These are phyloP conservation scores for Galago senegalensis DNA, from an alignment of 2,797 vertebrate genomes.

Conservation along the genomic window DNA sequence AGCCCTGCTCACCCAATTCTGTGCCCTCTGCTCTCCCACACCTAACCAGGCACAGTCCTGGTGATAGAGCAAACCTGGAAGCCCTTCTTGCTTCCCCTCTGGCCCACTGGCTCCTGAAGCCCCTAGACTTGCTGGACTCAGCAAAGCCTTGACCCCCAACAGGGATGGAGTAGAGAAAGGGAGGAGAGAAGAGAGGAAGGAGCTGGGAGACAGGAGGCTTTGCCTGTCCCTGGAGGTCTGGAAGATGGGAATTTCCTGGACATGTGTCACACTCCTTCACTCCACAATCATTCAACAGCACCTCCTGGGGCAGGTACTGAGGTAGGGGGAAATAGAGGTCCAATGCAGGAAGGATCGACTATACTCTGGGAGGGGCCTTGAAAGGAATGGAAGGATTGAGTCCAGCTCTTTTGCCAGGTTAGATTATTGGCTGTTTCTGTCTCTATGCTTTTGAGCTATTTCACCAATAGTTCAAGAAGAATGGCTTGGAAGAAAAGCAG, in stretches of 20 bases:
- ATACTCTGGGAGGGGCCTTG: not conserved
- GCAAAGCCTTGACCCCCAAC: not conserved
- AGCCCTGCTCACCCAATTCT: not conserved
- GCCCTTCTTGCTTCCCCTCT: not conserved
- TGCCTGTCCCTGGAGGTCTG: not conserved
- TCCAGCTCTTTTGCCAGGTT: not conserved
- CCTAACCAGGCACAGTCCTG: not conserved
- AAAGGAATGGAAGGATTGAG: not conserved
- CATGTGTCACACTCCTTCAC: not conserved
- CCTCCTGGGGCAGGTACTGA: too few relatives aligned
- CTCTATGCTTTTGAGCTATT: too few relatives aligned
- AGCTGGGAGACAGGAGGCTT: not conserved
- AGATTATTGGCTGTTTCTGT: too few relatives aligned
- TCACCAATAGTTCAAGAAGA: too few relatives aligned
- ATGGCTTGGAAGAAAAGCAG: not conserved
- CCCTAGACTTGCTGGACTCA: not conserved
- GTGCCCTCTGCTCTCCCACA: slow-evolving; percentile 23
- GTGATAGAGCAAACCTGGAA: not conserved
- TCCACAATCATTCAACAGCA: not conserved
- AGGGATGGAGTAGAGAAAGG: not conserved
- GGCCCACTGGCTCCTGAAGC: not conserved
- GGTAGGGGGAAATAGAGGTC: not conserved
- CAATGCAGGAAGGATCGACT: not conserved
- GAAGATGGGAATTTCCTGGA: not conserved
- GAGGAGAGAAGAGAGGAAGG: not conserved